phyloP scores from a whole-genome alignment of 2,797 vertebrate genomes.

The Austrolebias charrua region DNA sequence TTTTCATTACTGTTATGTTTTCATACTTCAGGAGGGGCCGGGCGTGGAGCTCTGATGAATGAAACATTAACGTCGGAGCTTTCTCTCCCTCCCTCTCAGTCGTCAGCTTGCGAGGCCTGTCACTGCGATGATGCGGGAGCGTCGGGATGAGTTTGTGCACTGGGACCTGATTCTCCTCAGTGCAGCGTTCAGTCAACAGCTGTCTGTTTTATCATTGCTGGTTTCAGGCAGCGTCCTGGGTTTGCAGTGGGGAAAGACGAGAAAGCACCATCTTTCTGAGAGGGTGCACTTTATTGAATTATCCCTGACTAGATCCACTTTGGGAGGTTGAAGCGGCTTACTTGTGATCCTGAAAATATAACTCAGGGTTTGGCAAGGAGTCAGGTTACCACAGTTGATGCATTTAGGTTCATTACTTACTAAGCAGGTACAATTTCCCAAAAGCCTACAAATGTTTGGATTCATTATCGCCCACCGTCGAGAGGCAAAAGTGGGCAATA shows the following conservation, averaged over 20 bases:
- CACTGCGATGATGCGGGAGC: conserved; percentile 60
- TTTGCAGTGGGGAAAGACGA: conserved; percentile 37
- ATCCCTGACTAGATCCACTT: conserved; percentile 55
- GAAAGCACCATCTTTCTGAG: conserved; percentile 58
- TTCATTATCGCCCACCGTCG: not conserved
- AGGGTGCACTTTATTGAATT: conserved; percentile 70
- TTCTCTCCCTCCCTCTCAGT: conserved; percentile 41
- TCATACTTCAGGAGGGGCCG: conserved; percentile 72
- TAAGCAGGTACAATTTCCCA: not conserved
- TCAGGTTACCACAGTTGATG: conserved; percentile 26
- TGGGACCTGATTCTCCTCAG: conserved; percentile 59
- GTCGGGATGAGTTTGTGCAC: conserved; percentile 59
- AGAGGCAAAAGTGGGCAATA: too few relatives aligned
- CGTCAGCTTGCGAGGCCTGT: conserved; percentile 39
- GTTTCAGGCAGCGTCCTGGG: conserved; percentile 61
- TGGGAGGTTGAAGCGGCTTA: conserved; percentile 71
- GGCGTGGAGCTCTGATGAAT: conserved; percentile 70
- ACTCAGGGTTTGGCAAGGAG: conserved; percentile 39
- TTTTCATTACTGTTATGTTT: conserved; percentile 85
- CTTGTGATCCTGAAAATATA: conserved; percentile 52
- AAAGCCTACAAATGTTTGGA: not conserved
- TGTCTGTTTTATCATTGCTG: conserved; percentile 72
- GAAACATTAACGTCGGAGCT: conserved; percentile 70
- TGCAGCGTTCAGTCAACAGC: conserved; percentile 69
- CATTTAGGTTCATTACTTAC: conserved; percentile 28